Percentiles rank a stretch among this genome's conserved stretches.
Evolutionary conservation across 2,113 vertebrate genomes (phyloP).

Genomic region (Carlito syrichta): DNA sequence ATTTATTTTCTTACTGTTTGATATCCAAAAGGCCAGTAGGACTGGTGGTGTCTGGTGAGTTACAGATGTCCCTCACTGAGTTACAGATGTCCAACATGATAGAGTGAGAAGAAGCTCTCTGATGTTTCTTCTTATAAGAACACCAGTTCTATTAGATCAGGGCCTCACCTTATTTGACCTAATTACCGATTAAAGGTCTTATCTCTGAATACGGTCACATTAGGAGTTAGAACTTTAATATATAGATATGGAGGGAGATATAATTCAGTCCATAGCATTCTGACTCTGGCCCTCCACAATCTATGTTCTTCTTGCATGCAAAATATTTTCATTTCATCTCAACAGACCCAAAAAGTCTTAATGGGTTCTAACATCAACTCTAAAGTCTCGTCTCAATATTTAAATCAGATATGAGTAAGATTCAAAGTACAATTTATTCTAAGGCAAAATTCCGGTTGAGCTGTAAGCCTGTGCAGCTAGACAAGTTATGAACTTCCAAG

Average conservation of each 20-base stretch:
- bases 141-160: background rate
- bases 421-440: background rate
- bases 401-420: background rate
- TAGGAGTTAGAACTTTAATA: background rate
- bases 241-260: background rate
- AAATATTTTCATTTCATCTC: background rate
- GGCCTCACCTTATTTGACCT: background rate
- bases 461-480: background rate
- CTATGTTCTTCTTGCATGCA: background rate
- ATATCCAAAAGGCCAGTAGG: fast-evolving
- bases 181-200: background rate
- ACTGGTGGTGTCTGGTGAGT: background rate
- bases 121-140: background rate
- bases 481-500: background rate
- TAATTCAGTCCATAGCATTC: background rate
- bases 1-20: background rate
- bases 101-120: background rate
- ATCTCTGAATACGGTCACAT: background rate
- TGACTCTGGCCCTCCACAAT: background rate
- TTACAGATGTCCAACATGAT: background rate
- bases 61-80: background rate
- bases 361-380: background rate
- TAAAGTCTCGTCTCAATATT: background rate
- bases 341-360: background rate
- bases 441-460: background rate